phyloP scores from a whole-genome alignment of 2,888 invertebrate species.

The Listrodromus nycthemerus region DNA sequence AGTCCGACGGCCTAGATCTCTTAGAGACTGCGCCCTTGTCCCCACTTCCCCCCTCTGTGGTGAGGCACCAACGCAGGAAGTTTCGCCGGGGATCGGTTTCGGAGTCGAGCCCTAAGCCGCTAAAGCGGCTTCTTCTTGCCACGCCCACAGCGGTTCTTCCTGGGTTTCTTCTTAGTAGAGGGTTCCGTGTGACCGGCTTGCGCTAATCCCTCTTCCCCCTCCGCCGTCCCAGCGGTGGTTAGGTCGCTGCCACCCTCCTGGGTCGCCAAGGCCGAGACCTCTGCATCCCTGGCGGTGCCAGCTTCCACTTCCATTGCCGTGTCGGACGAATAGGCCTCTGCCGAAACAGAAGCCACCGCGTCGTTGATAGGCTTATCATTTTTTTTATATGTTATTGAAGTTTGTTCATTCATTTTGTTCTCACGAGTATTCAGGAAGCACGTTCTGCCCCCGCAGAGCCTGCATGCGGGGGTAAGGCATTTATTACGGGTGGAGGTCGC shows the following conservation, averaged over 20 bases:
- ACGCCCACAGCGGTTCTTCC: not conserved
- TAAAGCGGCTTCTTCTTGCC: slow-evolving; percentile 2
- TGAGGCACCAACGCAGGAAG: not conserved
- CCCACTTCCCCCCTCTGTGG: not conserved
- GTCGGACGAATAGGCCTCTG: not conserved
- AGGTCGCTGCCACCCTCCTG: not conserved
- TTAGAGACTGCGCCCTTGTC: not conserved
- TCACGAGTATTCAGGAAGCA: too few relatives aligned
- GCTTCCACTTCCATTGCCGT: not conserved
- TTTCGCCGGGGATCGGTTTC: not conserved
- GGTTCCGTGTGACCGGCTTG: slow-evolving; percentile 22
- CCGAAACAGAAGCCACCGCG: not conserved
- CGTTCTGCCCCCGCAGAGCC: too few relatives aligned
- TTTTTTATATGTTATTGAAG: too few relatives aligned
- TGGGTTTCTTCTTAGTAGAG: not conserved
- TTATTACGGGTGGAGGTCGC: too few relatives aligned
- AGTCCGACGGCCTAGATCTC: not conserved
- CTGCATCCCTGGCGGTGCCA: not conserved
- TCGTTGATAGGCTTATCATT: too few relatives aligned
- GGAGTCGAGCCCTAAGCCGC: not conserved
- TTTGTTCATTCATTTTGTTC: too few relatives aligned
- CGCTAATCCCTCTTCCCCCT: slow-evolving; percentile 11
- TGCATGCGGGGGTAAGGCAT: too few relatives aligned
- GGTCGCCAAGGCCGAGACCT: not conserved
- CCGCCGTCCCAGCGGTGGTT: not conserved